These are phyloP conservation scores for Notothenia rossii DNA, from an alignment of 2,113 vertebrate genomes.

Conservation along the genomic window DNA sequence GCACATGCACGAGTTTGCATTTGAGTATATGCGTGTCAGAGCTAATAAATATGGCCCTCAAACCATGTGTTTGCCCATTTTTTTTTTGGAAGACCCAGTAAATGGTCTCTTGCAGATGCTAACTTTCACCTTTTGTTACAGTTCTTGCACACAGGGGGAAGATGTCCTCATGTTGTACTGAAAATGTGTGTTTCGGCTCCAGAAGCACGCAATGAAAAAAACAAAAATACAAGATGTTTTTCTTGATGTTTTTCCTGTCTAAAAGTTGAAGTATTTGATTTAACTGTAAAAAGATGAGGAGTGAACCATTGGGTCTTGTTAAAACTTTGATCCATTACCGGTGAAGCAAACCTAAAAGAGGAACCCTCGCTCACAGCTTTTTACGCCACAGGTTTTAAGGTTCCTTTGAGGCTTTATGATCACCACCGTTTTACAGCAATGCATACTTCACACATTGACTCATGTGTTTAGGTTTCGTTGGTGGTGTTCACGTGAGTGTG, in stretches of 20 bases:
- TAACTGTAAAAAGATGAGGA: conserved; percentile 24
- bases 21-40: conserved; percentile 30
- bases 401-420: conserved; percentile 58
- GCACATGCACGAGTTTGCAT: conserved; percentile 1
- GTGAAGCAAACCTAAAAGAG: conserved; percentile 14
- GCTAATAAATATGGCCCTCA: conserved; percentile 26
- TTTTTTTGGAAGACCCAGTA: conserved; percentile 26
- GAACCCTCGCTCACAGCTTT: conserved; percentile 20
- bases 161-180: conserved; percentile 1
- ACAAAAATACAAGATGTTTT: conserved; percentile 22
- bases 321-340: conserved; percentile 41
- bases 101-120: conserved; percentile 32
- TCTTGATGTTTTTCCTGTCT: not conserved
- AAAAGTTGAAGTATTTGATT: conserved; percentile 12
- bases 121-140: conserved; percentile 1
- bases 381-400: conserved; percentile 49
- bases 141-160: conserved; percentile 13
- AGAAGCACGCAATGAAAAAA: conserved; percentile 35
- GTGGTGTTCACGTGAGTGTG: conserved; percentile 54
- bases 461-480: conserved; percentile 58
- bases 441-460: conserved; percentile 58
- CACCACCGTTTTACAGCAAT: conserved; percentile 58
- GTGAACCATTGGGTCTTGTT: conserved; percentile 30
- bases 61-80: conserved; percentile 36
- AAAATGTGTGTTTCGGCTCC: conserved; percentile 14